Base-by-base conservation (phyloP, 2,113 vertebrate species). In the Procapra przewalskii region DNA sequence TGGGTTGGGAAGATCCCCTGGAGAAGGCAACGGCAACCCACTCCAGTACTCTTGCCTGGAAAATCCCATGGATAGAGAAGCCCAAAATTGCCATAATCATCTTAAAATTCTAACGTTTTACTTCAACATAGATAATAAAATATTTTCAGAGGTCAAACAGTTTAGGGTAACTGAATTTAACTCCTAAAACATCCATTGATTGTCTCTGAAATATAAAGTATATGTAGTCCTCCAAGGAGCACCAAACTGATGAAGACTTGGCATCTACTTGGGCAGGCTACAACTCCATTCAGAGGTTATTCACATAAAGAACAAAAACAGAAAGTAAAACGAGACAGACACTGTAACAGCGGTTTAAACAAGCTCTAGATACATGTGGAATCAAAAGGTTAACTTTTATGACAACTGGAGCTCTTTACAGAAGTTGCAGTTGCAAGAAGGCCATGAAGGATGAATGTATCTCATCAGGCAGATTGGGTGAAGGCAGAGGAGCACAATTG, bases 61-160 rank as follows among this genome's bases (percentile, higher is more conserved):
- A 23, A 57, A 57, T 25, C 55, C 55, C 55, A 57, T 25, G 55
- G 55, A 57, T 25, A 3, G 55, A 23, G 55, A 25, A 57, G 55
- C 8, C 45, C 75, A 75, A 87, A 40, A 27, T 57, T 84, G 29
- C 31, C 36, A 6, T 27, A 33, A 16, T 10, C 31, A 12, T 77
- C 16, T 90, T 77, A 92, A 64, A 81, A 71, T 55, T 60, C 27
- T 67, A 43, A 71, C 19, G 11, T 88, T 90, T 82, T 81, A 81
- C 62, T 85, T 87, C 54, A 43, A 12, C 36, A 25, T 62, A 25
- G 33, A 77, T 88, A 84, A 75, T 19, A 62, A 80, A 96, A 64
- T 33, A 80, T 94, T 98, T 96, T 54, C 48, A 97, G 95, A 98
- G 88, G 88, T 96, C 96, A 98, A 97, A 87, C 67, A 92, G 31